These are phyloP conservation scores for Stercorarius parasiticus DNA, from an alignment of 2,113 vertebrate species.

Conservation along the genomic window DNA sequence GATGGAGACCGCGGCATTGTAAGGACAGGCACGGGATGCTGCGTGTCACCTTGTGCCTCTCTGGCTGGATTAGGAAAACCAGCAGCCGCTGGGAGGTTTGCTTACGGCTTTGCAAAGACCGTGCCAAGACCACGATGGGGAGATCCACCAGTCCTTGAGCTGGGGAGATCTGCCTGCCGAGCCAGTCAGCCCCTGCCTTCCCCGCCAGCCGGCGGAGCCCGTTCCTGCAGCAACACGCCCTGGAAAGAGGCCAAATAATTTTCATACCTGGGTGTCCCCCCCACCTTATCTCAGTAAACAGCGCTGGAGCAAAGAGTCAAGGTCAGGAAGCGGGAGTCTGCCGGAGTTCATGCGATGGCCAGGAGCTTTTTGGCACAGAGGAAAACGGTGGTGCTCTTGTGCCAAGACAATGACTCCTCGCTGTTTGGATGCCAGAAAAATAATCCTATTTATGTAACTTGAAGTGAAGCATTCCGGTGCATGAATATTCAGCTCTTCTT, in stretches of 20 bases:
- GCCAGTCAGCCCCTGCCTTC: neutral
- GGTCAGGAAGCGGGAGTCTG: slow-evolving; percentile 41
- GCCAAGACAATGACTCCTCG: slow-evolving; percentile 26
- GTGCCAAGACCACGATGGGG: neutral
- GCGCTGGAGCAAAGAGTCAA: slow-evolving; percentile 22
- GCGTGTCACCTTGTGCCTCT: fast-evolving
- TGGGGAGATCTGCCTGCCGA: neutral
- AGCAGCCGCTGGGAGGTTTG: neutral
- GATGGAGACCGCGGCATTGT: fast-evolving
- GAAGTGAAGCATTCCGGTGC: neutral
- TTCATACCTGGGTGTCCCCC: slow-evolving; percentile 19
- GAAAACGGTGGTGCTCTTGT: neutral
- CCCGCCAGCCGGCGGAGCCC: neutral
- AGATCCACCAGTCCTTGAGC: neutral
- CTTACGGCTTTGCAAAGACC: neutral
- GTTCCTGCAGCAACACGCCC: slow-evolving; percentile 51
- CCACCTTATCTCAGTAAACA: neutral
- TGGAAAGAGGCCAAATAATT: slow-evolving; percentile 60
- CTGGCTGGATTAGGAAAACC: neutral
- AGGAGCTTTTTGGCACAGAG: neutral
- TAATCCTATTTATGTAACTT: slow-evolving; percentile 60
- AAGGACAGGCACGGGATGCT: neutral
- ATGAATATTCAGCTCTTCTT: neutral
- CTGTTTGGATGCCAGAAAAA: slow-evolving; percentile 13
- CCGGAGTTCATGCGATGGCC: slow-evolving; percentile 15